A percentile compares a stretch with the other conserved stretches of the same genome.
Evolutionary conservation across 2,113 vertebrate genomes (phyloP).

Genomic region (Dinomys branickii): DNA sequence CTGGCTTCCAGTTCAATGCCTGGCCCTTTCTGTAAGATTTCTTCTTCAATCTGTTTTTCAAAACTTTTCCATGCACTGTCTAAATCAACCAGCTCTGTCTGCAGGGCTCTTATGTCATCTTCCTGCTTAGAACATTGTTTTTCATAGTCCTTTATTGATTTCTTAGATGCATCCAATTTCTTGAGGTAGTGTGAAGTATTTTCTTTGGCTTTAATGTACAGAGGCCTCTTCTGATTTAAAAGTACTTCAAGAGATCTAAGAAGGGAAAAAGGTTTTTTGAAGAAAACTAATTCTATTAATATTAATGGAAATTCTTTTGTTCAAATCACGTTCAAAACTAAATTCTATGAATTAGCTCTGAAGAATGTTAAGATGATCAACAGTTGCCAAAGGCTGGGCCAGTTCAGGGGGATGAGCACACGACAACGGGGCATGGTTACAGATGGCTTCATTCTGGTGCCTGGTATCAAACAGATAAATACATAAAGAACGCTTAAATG

Average conservation of each 20-base stretch:
- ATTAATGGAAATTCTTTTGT: constrained; percentile 43
- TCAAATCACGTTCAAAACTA: constrained; percentile 48
- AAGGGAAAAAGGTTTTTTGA: constrained; percentile 62
- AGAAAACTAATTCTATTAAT: constrained; percentile 28
- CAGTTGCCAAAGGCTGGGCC: not conserved
- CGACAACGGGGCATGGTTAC: not conserved
- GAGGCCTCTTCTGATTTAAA: constrained; percentile 88
- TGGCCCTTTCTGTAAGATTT: constrained; percentile 76
- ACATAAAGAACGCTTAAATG: not conserved
- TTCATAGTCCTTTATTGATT: constrained; percentile 85
- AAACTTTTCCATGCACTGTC: constrained; percentile 88
- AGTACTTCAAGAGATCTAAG: constrained; percentile 90
- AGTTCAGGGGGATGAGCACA: not conserved
- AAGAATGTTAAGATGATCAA: not conserved
- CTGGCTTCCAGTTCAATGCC: constrained; percentile 89
- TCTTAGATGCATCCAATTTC: constrained; percentile 87
- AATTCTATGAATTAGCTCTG: constrained; percentile 25
- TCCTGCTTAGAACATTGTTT: constrained; percentile 86
- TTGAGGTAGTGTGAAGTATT: constrained; percentile 92
- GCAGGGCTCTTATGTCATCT: constrained; percentile 87
- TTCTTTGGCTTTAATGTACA: constrained; percentile 95
- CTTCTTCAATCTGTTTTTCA: constrained; percentile 88
- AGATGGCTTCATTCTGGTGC: too few relatives aligned
- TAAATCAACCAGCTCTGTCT: constrained; percentile 87
- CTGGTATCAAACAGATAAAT: too few relatives aligned